Percentiles rank a stretch among this genome's conserved stretches.
Conservation (phyloP, 2,888 invertebrate genomes). For the Calameuta pallipes region DNA sequence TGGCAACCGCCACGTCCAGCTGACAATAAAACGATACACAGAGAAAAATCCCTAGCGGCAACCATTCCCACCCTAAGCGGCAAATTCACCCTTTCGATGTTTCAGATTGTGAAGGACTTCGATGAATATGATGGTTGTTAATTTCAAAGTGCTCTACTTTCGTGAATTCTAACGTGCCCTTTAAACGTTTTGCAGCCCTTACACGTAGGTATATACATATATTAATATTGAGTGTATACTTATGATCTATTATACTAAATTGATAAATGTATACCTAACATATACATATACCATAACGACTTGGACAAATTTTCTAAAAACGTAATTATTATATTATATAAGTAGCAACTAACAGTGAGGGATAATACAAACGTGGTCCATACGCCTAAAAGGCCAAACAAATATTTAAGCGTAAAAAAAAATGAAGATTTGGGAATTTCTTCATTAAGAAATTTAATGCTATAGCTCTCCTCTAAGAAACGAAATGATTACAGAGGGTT, state of each 20-base stretch:
- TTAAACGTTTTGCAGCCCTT: not conserved
- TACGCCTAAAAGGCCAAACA: too few species aligned
- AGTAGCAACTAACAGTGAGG: not conserved
- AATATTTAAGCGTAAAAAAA: not conserved
- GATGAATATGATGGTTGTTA: not conserved
- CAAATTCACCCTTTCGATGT: not conserved
- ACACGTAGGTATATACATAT: not conserved
- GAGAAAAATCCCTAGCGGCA: not conserved
- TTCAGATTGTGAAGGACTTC: not conserved
- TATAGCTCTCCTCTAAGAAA: not conserved
- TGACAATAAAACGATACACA: conserved; percentile 37
- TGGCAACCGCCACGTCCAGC: conserved; percentile 19
- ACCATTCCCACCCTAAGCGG: not conserved
- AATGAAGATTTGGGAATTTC: not conserved
- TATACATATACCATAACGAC: not conserved
- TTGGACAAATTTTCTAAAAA: too few species aligned
- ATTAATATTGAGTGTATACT: not conserved
- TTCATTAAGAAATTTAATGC: not conserved
- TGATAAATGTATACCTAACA: not conserved
- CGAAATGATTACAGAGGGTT: not conserved
- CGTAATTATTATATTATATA: too few species aligned
- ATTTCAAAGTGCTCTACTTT: not conserved
- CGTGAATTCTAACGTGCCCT: not conserved
- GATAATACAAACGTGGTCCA: too few species aligned
- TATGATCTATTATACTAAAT: not conserved